Evolutionary conservation across 2,888 invertebrate species (phyloP), one percentile per base, ranked within the genome.

Genomic region (Lasioglossum malachurum): DNA sequence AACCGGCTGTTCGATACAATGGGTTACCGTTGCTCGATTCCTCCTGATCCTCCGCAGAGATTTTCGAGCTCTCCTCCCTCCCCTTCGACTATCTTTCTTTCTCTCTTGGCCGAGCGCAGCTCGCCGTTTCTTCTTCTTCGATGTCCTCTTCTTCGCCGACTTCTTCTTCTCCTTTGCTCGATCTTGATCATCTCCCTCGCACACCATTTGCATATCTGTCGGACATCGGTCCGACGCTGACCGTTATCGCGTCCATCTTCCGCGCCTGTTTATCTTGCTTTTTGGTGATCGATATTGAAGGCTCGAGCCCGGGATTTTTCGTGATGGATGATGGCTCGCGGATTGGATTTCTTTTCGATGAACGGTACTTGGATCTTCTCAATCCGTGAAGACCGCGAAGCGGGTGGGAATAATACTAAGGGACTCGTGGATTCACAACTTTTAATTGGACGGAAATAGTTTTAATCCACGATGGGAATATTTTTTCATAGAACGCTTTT

Each of bases 1-100:
- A 85, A 83, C 88, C 83, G 88, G 83, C 86, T 82, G 82, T 78
- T 69, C 83, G 88, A 88, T 87, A 86, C 88, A 87, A 87, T 87
- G 87, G 84, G 77, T 82, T 87, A 87, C 88, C 87, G 88, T 88
- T 88, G 87, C 87, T 78, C 80, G 79, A 31, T 81, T 41, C 78
- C 76, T 49, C 72, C 74, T 53, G 80, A 73, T 78, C 72, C 41
- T 41, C 41, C 67, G 64, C 53, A 19, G 27, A 83, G 87, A 87
- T 87, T 87, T 87, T 79, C 83, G 80, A 57, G 64, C 41, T 35
- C 31, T 73, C 53, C n/a, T 80, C 46, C 46, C 14, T 41, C 16
- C 14, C 8, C 38, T 2, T 0, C 8, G 73, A 27, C 38, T 41
- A 46, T 81, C 76, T 44, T 60, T 46, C 80, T 1, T 2, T 46